A percentile compares a stretch with the other conserved stretches of the same genome.
These are phyloP conservation scores for Oncorhynchus nerka DNA, from an alignment of 2,113 vertebrate species.

Conservation along the genomic window DNA sequence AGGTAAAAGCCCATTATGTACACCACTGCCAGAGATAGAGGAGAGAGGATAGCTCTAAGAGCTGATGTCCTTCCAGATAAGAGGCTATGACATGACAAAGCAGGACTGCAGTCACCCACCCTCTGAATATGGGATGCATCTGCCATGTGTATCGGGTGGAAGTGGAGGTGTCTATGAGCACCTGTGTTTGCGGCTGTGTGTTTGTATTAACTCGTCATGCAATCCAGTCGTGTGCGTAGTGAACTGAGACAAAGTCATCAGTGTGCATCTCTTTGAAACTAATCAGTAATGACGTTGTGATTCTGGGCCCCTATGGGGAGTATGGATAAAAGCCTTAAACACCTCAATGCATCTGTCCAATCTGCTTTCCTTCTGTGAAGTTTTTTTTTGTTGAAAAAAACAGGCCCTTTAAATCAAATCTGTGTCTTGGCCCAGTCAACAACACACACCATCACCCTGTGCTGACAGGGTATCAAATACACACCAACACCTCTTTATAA, in stretches of 20 bases:
- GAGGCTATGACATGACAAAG: not conserved
- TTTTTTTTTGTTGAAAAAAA: not conserved
- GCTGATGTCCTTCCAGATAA: slow-evolving; percentile 9
- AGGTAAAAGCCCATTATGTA: not conserved
- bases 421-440: not conserved
- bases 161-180: not conserved
- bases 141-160: not conserved
- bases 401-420: not conserved
- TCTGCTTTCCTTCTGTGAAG: not conserved
- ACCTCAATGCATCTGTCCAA: slow-evolving; percentile 10
- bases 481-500: not conserved
- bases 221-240: not conserved
- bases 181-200: not conserved
- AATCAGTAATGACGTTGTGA: slow-evolving; percentile 44
- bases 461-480: not conserved
- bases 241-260: slow-evolving; percentile 20
- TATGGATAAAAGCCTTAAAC: slow-evolving; percentile 43
- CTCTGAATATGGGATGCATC: not conserved
- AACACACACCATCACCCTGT: not conserved
- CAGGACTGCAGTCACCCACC: not conserved
- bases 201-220: not conserved
- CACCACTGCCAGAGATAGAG: not conserved
- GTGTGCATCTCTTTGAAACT: slow-evolving; percentile 29
- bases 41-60: slow-evolving; percentile 2
- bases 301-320: slow-evolving; percentile 48